These are phyloP conservation scores for Lacanobia wlatinum DNA, from an alignment of 2,888 invertebrate genomes.

Conservation along the genomic window DNA sequence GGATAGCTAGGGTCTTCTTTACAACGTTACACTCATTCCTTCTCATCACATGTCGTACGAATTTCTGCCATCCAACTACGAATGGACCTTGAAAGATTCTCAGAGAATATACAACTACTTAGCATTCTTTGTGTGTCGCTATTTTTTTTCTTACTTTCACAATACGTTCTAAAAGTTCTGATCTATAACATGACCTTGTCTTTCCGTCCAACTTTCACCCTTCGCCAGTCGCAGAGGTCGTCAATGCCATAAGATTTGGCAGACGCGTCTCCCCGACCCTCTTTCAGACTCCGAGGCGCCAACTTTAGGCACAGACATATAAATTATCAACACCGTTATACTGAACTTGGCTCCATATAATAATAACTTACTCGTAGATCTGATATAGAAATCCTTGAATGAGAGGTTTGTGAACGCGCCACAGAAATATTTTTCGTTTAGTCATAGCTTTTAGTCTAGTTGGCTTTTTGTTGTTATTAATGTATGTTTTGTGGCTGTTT, in stretches of 20 bases:
- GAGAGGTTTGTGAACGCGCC: constrained; percentile 52
- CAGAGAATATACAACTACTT: not conserved
- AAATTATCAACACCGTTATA: constrained; percentile 50
- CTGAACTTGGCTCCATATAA: constrained; percentile 55
- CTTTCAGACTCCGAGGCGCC: constrained; percentile 61
- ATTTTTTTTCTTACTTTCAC: not conserved
- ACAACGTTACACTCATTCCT: too few relatives aligned
- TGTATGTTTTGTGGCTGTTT: constrained; percentile 35
- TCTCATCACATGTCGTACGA: too few relatives aligned
- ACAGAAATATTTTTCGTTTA: constrained; percentile 54
- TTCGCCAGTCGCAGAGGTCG: constrained; percentile 19
- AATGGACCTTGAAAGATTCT: too few relatives aligned
- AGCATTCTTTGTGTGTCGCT: not conserved
- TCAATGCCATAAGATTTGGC: constrained; percentile 53
- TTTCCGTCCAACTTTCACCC: not conserved
- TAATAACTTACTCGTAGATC: constrained; percentile 39
- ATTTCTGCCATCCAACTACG: too few relatives aligned
- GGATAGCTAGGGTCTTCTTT: too few relatives aligned
- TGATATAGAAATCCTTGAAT: constrained; percentile 49
- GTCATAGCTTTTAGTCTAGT: constrained; percentile 36
- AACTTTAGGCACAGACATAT: constrained; percentile 35
- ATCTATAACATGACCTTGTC: not conserved
- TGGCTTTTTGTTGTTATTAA: constrained; percentile 16
- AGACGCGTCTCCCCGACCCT: constrained; percentile 25
- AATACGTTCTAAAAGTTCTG: not conserved